Conservation (phyloP, 1,140 invertebrate genomes). For the Bombus pascuorum region DNA sequence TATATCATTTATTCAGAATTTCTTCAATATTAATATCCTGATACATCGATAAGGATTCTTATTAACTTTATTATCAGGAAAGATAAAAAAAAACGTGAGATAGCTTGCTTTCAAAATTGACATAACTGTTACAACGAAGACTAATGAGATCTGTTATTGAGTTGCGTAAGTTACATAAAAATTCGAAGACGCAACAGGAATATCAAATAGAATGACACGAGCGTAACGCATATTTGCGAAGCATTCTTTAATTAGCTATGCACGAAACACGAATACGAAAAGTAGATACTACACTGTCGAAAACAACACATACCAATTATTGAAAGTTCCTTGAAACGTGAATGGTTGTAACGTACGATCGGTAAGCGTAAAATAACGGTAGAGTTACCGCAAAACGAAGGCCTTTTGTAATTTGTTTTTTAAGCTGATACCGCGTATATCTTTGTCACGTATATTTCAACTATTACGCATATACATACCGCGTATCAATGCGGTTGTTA, state of each 20-base stretch:
- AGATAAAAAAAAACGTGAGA: background rate
- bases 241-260: background rate
- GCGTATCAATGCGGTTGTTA: background rate
- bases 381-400: constrained; percentile 14
- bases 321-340: constrained; percentile 20
- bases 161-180: background rate
- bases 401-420: constrained; percentile 30
- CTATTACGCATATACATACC: background rate
- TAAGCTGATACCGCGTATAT: background rate
- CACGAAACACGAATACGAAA: background rate
- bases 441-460: background rate
- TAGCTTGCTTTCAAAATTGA: background rate
- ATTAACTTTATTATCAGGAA: background rate
- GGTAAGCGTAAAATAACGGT: constrained; percentile 47
- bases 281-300: background rate
- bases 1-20: too few species aligned
- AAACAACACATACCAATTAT: constrained; percentile 29
- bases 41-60: background rate
- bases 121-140: background rate
- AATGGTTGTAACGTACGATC: constrained; percentile 32
- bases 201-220: background rate
- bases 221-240: background rate
- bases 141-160: background rate
- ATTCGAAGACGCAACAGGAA: background rate
- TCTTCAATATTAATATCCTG: too few species aligned